Percentiles rank a stretch among this genome's conserved stretches.
phyloP scores from a whole-genome alignment of 2,797 vertebrate species.

The Botia kubotai region DNA sequence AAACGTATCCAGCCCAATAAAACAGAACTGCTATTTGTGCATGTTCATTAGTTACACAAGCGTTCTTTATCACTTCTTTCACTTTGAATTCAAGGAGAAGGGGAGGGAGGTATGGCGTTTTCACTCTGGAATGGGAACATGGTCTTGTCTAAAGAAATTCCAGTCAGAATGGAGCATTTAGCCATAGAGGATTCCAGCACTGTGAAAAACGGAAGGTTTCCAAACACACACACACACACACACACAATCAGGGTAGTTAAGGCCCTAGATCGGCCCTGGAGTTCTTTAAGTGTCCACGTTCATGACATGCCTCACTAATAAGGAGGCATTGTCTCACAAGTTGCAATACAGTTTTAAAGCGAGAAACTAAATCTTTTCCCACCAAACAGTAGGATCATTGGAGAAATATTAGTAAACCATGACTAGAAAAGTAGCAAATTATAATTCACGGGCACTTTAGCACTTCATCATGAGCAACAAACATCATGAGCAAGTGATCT shows the following conservation, averaged over 20 bases:
- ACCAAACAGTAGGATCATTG: background rate
- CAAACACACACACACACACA: conserved; percentile 8
- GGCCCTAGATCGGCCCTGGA: background rate
- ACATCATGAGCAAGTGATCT: too few relatives aligned
- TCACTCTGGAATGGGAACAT: conserved; percentile 22
- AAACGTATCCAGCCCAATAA: conserved; percentile 1
- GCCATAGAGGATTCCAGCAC: conserved; percentile 2
- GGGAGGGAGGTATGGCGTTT: background rate
- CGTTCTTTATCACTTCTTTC: conserved; percentile 5
- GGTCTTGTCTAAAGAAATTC: conserved; percentile 1
- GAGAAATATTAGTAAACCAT: background rate
- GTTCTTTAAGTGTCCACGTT: conserved; percentile 14
- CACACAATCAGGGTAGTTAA: conserved; percentile 12
- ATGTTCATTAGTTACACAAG: conserved; percentile 17
- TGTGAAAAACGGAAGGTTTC: conserved; percentile 39
- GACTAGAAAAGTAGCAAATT: too few relatives aligned
- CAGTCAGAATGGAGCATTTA: background rate
- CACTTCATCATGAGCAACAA: too few relatives aligned
- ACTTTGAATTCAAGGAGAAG: conserved; percentile 18
- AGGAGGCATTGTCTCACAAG: conserved; percentile 9
- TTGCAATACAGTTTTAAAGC: background rate
- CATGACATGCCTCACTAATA: conserved; percentile 15
- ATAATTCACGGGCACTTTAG: too few relatives aligned
- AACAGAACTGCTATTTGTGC: background rate
- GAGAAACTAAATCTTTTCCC: conserved; percentile 29